Evolutionary conservation across 2,888 invertebrate genomes (phyloP).

Genomic region (Papilio demoleus): DNA sequence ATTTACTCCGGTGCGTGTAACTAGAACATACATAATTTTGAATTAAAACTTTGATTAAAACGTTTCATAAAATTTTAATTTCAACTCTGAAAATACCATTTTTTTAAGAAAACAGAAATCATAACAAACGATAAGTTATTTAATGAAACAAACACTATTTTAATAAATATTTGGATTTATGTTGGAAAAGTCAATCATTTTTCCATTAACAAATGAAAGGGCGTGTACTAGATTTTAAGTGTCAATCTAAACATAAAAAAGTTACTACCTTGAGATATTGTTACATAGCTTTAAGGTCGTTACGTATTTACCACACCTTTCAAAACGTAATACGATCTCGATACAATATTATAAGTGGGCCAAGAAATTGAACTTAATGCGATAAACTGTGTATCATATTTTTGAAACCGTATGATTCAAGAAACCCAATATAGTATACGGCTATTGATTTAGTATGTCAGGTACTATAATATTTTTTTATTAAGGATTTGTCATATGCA

Average conservation of each 20-base stretch:
- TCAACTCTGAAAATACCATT: not conserved
- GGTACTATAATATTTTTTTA: not conserved
- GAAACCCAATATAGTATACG: not conserved
- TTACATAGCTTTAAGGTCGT: not conserved
- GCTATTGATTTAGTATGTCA: not conserved
- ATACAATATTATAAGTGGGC: not conserved
- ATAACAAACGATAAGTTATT: not conserved
- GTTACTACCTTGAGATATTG: not conserved
- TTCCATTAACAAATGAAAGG: not conserved
- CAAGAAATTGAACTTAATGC: not conserved
- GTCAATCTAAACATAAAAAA: not conserved
- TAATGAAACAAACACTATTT: not conserved
- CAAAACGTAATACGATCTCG: not conserved
- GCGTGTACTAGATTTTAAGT: not conserved
- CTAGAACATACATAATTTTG: not conserved
- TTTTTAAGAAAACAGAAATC: not conserved
- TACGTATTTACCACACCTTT: not conserved
- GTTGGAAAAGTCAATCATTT: not conserved
- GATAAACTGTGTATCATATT: too few species aligned
- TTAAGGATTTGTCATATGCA: too few species aligned
- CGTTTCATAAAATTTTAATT: not conserved
- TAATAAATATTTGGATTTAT: not conserved
- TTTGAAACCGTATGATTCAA: too few species aligned
- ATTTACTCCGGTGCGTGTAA: not conserved
- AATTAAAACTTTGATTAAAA: constrained; percentile 8